phyloP scores from a whole-genome alignment of 2,113 vertebrate genomes.

The Pongo abelii region DNA sequence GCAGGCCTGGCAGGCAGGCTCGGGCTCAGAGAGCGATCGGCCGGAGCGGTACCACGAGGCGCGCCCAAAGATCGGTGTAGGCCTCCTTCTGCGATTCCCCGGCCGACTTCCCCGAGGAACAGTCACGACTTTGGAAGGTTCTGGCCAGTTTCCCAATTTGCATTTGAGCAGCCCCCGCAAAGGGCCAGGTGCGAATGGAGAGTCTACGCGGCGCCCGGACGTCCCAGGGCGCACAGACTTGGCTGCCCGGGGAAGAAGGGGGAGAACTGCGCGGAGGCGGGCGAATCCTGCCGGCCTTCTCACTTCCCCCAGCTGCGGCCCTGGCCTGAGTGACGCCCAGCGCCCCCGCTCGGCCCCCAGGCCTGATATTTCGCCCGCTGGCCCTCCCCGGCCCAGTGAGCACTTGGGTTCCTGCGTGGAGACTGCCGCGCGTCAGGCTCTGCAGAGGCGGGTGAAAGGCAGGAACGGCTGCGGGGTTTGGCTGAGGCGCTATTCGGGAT shows the following conservation, averaged over 20 bases:
- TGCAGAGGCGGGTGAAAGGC: constrained; percentile 33
- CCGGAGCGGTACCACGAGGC: not conserved
- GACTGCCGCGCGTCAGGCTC: not conserved
- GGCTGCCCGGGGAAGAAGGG: not conserved
- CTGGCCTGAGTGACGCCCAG: not conserved
- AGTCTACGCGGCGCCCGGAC: too few relatives aligned
- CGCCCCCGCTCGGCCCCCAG: not conserved
- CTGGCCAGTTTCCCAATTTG: not conserved
- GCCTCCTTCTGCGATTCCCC: not conserved
- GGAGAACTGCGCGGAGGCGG: not conserved
- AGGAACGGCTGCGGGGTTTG: not conserved
- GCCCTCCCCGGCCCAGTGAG: not conserved
- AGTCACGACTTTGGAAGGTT: constrained; percentile 58
- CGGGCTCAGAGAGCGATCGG: not conserved
- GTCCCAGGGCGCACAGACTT: not conserved
- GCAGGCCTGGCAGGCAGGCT: not conserved
- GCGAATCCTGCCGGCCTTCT: not conserved
- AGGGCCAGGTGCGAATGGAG: accelerated
- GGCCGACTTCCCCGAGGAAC: not conserved
- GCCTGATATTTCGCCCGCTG: not conserved
- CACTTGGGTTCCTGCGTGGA: constrained; percentile 3
- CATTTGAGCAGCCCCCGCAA: not conserved
- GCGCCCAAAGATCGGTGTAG: not conserved
- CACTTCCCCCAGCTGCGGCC: not conserved
- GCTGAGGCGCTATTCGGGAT: too few relatives aligned